Evolutionary conservation across 2,113 vertebrate species (phyloP), one percentile per base, ranked within the genome.

Genomic region (Pachypanchax playfairii): DNA sequence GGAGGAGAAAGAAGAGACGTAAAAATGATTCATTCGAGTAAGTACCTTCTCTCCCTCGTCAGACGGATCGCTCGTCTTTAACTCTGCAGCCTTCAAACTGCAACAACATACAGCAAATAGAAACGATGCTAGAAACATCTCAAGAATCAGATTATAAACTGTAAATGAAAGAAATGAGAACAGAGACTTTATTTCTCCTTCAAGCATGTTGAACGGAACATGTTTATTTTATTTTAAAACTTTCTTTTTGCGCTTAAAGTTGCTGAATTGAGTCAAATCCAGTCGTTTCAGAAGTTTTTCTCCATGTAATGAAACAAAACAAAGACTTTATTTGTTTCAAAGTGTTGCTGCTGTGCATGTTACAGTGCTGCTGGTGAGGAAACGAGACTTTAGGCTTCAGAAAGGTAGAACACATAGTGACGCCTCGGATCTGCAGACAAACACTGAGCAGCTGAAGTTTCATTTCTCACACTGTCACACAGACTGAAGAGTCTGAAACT

Each of bases 11-110:
- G 17, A 21, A 46, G 22, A 20, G 53, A 14, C 20, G 18, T 25
- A 43, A 46, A n/a, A 38, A 87, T 87, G 85, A 87, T 87, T 43
- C 85, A 85, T 11, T 81, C 77, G 26, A 81, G 85, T 83, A 43
- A 74, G 85, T 71, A 15, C 15, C 50, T 41, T 5, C 41, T 39
- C 22, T 2, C 28, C 28, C 41, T n/a, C 36, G 2, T 1, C 31
- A 3, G 13, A 18, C 24, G 2, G 13, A 22, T 43, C 33, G 10
- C n/a, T 44, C 18, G 7, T 47, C 35, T 15, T n/a, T n/a, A n/a
- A n/a, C 21, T 31, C 6, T 4, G 18, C 11, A 14, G 14, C 4
- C 22, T 46, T 53, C 8, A 41, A 43, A 35, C 21, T 52, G 26
- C 7, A 14, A 38, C n/a, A 61, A 9, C 21, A 36, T 3, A 17